Evolutionary conservation across 2,888 invertebrate species (phyloP).

Genomic region (Bombylius discolor): DNA sequence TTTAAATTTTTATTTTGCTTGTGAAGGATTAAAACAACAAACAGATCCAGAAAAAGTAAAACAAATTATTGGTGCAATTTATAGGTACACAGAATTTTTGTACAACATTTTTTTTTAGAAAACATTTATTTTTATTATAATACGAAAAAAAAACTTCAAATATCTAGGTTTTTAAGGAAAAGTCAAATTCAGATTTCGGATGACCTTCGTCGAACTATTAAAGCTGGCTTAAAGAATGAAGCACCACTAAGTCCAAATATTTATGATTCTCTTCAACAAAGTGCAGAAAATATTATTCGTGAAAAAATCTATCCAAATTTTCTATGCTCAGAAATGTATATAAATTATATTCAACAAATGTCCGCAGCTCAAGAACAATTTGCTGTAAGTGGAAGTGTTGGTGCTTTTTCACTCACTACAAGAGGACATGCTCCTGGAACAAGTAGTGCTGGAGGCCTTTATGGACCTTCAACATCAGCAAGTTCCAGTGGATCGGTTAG

Average conservation of each 20-base stretch:
- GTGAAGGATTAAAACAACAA: conserved; percentile 73
- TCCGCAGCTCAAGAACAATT: conserved; percentile 37
- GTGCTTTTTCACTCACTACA: background rate
- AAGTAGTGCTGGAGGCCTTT: conserved; percentile 18
- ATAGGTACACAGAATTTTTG: conserved; percentile 42
- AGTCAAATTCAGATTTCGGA: conserved; percentile 70
- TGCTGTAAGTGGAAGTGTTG: conserved; percentile 14
- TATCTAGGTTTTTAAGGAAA: conserved; percentile 68
- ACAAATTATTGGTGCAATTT: conserved; percentile 70
- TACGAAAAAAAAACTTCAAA: conserved; percentile 9
- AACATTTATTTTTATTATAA: background rate
- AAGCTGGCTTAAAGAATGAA: conserved; percentile 57
- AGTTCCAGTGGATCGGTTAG: conserved; percentile 36
- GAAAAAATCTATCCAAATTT: conserved; percentile 86
- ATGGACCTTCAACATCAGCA: conserved; percentile 35
- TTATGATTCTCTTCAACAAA: conserved; percentile 72
- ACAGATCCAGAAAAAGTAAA: conserved; percentile 55
- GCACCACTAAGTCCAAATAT: conserved; percentile 59
- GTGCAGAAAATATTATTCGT: conserved; percentile 68
- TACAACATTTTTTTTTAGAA: background rate
- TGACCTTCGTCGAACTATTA: conserved; percentile 65
- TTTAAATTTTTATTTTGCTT: conserved; percentile 88
- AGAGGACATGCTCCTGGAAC: conserved; percentile 6
- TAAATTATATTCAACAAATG: conserved; percentile 65
- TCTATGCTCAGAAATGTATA: conserved; percentile 83